These are phyloP conservation scores for Gambusia holbrooki DNA, from an alignment of 2,113 vertebrate species.

Conservation along the genomic window DNA sequence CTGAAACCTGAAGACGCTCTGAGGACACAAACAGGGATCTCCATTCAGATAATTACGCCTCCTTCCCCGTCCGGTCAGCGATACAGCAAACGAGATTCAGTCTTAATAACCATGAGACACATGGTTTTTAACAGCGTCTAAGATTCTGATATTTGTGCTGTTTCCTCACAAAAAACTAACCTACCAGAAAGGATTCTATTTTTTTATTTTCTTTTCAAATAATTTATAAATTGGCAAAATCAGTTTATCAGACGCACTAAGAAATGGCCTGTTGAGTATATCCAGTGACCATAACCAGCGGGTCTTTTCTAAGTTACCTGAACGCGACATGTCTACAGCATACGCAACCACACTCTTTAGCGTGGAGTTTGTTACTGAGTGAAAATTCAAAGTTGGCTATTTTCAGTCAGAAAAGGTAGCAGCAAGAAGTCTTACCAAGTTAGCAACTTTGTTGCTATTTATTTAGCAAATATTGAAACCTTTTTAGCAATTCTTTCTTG, in stretches of 20 bases:
- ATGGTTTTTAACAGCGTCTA: background rate
- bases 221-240: background rate
- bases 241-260: background rate
- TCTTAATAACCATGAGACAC: background rate
- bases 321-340: background rate
- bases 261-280: background rate
- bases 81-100: background rate
- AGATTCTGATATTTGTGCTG: background rate
- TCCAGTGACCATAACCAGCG: background rate
- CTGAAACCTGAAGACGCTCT: slow-evolving; percentile 22
- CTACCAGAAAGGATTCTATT: background rate
- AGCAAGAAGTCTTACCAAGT: too few species aligned
- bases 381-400: too few species aligned
- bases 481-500: too few species aligned
- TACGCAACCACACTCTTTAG: too few species aligned
- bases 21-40: slow-evolving; percentile 19
- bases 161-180: background rate
- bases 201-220: background rate
- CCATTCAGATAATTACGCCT: slow-evolving; percentile 19
- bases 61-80: slow-evolving; percentile 9
- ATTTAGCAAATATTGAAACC: too few species aligned
- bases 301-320: background rate
- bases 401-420: background rate
- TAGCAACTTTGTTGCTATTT: background rate
- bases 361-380: too few species aligned